phyloP scores from a whole-genome alignment of 2,113 vertebrate genomes.

The Genyomyrus donnyi region DNA sequence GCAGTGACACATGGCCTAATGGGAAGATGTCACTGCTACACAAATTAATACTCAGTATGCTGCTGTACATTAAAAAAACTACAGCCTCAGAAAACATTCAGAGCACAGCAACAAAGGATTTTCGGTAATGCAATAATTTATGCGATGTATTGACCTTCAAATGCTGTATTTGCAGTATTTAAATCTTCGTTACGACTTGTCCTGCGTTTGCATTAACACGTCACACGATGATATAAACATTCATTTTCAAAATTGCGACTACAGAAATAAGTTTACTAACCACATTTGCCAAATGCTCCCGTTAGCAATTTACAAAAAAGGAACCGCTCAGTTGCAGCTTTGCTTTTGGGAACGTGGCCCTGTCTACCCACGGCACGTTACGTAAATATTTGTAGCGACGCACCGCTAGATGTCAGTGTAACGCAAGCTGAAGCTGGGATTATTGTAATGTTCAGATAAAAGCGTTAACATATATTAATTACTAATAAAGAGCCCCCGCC shows the following conservation, averaged over 20 bases:
- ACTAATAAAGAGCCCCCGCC: background rate
- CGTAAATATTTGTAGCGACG: background rate
- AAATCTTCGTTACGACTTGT: background rate
- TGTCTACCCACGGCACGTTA: background rate
- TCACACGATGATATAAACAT: background rate
- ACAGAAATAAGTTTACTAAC: background rate
- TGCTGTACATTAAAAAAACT: background rate
- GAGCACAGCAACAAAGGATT: background rate
- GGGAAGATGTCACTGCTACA: background rate
- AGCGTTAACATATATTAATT: background rate
- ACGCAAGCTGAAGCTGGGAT: background rate
- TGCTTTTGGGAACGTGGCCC: background rate
- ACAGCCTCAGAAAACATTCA: background rate
- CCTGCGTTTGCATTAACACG: background rate
- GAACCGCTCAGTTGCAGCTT: background rate
- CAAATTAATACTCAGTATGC: background rate
- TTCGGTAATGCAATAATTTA: background rate
- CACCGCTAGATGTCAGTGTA: slow-evolving; percentile 1
- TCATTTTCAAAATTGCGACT: background rate
- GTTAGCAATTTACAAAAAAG: background rate
- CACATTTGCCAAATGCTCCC: background rate
- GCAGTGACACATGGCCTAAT: background rate
- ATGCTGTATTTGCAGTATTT: background rate
- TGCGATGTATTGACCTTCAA: background rate
- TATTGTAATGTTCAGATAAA: background rate